Conservation (phyloP, 2,888 invertebrate species). For the Drosophila eohydei region DNA sequence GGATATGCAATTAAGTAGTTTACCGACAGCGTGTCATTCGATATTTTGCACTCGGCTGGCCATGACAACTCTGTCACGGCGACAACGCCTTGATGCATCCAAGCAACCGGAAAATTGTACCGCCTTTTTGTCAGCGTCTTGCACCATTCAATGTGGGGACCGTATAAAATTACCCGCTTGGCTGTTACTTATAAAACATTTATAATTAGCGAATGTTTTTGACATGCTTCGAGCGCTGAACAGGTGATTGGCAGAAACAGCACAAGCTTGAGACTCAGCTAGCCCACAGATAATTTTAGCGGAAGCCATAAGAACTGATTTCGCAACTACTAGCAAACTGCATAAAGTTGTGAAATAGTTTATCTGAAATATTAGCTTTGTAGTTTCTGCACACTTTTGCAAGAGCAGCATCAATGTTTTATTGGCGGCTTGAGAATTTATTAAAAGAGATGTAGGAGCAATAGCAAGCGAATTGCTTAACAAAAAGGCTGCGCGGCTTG, state of each 20-base stretch:
- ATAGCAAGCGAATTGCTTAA: background rate
- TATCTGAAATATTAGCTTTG: background rate
- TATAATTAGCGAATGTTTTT: slow-evolving; percentile 62
- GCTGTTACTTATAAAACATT: slow-evolving; percentile 51
- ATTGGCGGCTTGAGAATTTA: background rate
- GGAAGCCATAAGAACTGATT: background rate
- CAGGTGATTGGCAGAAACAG: slow-evolving; percentile 45
- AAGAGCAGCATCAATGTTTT: background rate
- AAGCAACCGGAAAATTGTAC: slow-evolving; percentile 45
- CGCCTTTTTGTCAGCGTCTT: slow-evolving; percentile 7
- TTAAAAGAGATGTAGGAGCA: background rate
- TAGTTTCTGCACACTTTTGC: background rate
- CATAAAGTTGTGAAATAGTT: background rate
- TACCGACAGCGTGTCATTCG: slow-evolving; percentile 73
- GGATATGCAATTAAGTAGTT: slow-evolving; percentile 83
- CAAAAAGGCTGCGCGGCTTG: background rate
- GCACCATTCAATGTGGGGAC: slow-evolving; percentile 1
- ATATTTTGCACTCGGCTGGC: slow-evolving; percentile 48
- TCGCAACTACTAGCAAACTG: background rate
- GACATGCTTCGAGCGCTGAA: slow-evolving; percentile 32
- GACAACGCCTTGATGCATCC: slow-evolving; percentile 30
- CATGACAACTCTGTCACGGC: slow-evolving; percentile 39
- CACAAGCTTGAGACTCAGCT: background rate
- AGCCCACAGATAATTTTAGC: background rate
- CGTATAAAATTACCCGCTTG: slow-evolving; percentile 20